These are phyloP conservation scores for Boloria selene DNA, from an alignment of 2,888 invertebrate species.

Conservation along the genomic window DNA sequence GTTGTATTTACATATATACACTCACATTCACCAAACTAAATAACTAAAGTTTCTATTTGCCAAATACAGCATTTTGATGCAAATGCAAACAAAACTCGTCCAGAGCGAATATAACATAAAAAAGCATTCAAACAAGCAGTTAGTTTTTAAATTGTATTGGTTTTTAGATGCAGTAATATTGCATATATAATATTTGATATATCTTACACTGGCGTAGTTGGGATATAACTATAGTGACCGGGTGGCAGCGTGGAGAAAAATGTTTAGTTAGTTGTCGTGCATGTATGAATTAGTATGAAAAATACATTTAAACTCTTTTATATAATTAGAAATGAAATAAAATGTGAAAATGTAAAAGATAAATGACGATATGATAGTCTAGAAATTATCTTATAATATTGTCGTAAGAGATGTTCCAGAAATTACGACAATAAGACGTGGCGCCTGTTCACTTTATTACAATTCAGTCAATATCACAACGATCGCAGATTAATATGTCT, in stretches of 20 bases:
- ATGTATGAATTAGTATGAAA: constrained; percentile 7
- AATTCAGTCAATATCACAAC: constrained; percentile 2
- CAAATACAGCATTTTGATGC: constrained; percentile 16
- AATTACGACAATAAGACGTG: constrained; percentile 32
- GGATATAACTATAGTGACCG: constrained; percentile 78
- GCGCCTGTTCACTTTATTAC: constrained; percentile 23
- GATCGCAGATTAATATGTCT: constrained; percentile 10
- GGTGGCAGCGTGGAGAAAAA: constrained; percentile 75
- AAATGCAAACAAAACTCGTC: constrained; percentile 33
- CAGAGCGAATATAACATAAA: constrained; percentile 23
- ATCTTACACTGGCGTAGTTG: constrained; percentile 86
- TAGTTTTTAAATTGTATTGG: constrained; percentile 37
- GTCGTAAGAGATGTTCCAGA: constrained; percentile 79
- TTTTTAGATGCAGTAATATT: constrained; percentile 12
- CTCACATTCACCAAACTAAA: constrained; percentile 35
- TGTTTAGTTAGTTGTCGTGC: constrained; percentile 36
- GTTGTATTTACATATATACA: constrained; percentile 19
- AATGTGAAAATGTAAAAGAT: constrained; percentile 19
- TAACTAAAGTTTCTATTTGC: constrained; percentile 12
- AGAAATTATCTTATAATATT: constrained; percentile 9
- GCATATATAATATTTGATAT: constrained; percentile 44
- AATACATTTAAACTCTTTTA: background rate
- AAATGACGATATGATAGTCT: constrained; percentile 15
- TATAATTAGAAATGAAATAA: constrained; percentile 3
- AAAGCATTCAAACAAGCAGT: constrained; percentile 24